Percentiles rank a stretch among this genome's conserved stretches.
These are phyloP conservation scores for Atherinomorus stipes DNA, from an alignment of 2,113 vertebrate species.

Conservation along the genomic window DNA sequence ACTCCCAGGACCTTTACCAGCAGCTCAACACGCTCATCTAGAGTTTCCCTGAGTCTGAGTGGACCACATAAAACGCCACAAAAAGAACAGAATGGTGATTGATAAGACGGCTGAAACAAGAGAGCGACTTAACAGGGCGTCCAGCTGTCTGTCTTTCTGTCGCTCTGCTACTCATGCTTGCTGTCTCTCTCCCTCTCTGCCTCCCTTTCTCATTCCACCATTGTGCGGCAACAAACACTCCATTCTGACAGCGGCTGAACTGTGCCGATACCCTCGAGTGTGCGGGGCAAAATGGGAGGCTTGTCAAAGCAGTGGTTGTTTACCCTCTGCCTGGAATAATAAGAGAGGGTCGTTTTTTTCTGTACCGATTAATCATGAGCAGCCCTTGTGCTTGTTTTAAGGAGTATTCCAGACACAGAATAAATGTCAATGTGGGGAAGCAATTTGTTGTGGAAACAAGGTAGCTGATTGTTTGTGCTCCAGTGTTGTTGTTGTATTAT, in stretches of 20 bases:
- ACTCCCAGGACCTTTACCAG: slow-evolving; percentile 69
- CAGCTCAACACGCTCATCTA: slow-evolving; percentile 55
- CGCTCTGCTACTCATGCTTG: slow-evolving; percentile 66
- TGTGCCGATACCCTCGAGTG: slow-evolving; percentile 72
- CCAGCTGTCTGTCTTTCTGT: slow-evolving; percentile 73
- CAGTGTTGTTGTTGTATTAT: slow-evolving; percentile 43
- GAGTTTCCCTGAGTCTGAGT: slow-evolving; percentile 68
- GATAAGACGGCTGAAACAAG: slow-evolving; percentile 81
- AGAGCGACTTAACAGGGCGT: slow-evolving; percentile 73
- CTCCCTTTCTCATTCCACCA: slow-evolving; percentile 63
- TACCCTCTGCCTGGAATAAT: slow-evolving; percentile 76
- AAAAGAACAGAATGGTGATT: slow-evolving; percentile 83
- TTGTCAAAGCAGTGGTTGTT: slow-evolving; percentile 79
- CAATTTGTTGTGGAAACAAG: slow-evolving; percentile 73
- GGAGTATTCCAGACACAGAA: slow-evolving; percentile 58
- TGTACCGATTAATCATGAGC: slow-evolving; percentile 70
- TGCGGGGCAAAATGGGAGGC: slow-evolving; percentile 72
- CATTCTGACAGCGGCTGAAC: slow-evolving; percentile 76
- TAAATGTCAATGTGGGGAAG: slow-evolving; percentile 60
- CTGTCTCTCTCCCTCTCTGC: slow-evolving; percentile 41
- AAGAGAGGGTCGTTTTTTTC: slow-evolving; percentile 62
- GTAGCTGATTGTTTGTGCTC: slow-evolving; percentile 68
- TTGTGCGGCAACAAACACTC: slow-evolving; percentile 78
- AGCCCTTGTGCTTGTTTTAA: slow-evolving; percentile 68
- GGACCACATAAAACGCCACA: slow-evolving; percentile 72